Conservation (phyloP, 2,797 vertebrate genomes). For the Chloroceryle inda region DNA sequence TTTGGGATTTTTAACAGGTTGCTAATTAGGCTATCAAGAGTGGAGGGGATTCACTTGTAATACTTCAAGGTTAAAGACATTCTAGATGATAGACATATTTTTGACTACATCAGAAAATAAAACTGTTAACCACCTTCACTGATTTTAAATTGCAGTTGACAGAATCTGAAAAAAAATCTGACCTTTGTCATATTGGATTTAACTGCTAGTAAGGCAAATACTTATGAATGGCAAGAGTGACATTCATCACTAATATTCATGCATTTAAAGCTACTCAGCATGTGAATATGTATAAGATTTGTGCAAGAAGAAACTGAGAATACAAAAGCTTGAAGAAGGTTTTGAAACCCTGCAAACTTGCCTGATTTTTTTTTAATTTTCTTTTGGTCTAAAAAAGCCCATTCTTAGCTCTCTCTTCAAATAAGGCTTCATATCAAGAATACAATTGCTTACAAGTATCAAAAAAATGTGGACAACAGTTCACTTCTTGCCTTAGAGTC, state of each 20-base stretch:
- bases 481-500: not conserved
- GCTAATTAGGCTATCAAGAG: not conserved
- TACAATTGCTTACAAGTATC: not conserved
- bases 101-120: not conserved
- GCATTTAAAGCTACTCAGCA: accelerated
- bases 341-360: not conserved
- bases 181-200: not conserved
- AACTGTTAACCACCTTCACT: not conserved
- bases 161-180: not conserved
- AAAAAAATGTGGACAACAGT: not conserved
- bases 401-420: not conserved
- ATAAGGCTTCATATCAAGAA: not conserved
- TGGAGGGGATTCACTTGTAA: not conserved
- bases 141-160: constrained; percentile 25
- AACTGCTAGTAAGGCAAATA: not conserved
- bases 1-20: not conserved
- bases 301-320: not conserved
- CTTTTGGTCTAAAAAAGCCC: not conserved
- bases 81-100: not conserved
- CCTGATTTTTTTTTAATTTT: not conserved
- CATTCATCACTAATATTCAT: not conserved
- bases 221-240: not conserved
- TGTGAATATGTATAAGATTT: not conserved
- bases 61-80: not conserved
- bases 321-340: not conserved